Evolutionary conservation across 2,113 vertebrate species (phyloP), one percentile per base, ranked within the genome.

Genomic region (Mungos mungo): DNA sequence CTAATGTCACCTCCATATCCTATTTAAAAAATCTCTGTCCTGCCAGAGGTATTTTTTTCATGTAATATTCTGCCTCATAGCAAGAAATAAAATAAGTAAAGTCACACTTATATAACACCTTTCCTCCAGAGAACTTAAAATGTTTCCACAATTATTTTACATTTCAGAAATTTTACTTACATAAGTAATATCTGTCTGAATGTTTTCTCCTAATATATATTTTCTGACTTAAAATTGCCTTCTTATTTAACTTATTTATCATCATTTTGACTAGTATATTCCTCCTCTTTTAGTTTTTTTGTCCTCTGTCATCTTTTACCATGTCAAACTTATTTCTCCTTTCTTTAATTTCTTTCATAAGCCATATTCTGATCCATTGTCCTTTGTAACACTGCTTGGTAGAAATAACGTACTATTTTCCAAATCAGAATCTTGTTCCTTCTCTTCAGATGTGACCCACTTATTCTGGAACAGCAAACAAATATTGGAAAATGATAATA

Each of bases 81-180:
- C 25, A 97, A 88, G 47, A 95, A 95, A 31, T 74, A 91, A 88
- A 97, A 81, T 84, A 96, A 96, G 45, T 83, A 74, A 96, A 96
- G 52, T 87, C 80, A 95, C 38, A 93, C 63, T 97, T 97, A 95
- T 68, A 60, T 96, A 95, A 90, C 38, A 93, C 38, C 9, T 87
- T 94, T 97, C 52, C 60, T 79, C 29, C 35, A 71, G 83, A 79
- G 45, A 83, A 18, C 38, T 83, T 71, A 79, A 77, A 82, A 94
- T 27, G 16, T 66, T 45, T 90, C 18, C 19, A 90, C 27, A 95
- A 41, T 94, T 90, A 95, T 83, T 95, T 92, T 68, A 63, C 35
- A 83, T 93, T 96, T 95, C 38, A 63, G 31, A 82, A 83, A 90
- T 79, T 94, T 93, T 47, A 81, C 57, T 85, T 89, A 47, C 9